Evolutionary conservation across 2,888 invertebrate genomes (phyloP).

Genomic region (Onchidella celtica): DNA sequence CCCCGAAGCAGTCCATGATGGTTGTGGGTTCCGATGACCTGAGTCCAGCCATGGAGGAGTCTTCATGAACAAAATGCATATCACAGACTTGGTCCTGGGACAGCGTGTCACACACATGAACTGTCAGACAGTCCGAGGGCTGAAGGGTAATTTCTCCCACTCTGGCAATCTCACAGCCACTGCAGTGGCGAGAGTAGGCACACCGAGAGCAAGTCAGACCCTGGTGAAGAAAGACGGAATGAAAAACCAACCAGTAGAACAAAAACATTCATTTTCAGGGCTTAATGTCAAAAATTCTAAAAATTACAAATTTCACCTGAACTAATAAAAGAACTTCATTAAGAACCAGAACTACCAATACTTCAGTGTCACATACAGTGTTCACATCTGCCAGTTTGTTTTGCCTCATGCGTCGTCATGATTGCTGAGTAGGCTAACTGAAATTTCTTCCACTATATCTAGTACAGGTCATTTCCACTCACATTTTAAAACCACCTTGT

Average conservation of each 20-base stretch:
- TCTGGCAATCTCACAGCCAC: conserved; percentile 82
- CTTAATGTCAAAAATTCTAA: too few relatives aligned
- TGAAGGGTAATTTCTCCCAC: conserved; percentile 81
- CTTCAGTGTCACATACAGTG: too few relatives aligned
- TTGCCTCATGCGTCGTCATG: too few relatives aligned
- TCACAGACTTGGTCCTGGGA: conserved; percentile 79
- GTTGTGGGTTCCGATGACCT: conserved; percentile 82
- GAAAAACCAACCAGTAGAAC: neutral
- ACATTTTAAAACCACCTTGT: too few relatives aligned
- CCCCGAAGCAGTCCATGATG: conserved; percentile 84
- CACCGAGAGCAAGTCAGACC: conserved; percentile 84
- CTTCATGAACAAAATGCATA: conserved; percentile 77
- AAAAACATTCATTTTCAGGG: too few relatives aligned
- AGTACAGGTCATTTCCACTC: too few relatives aligned
- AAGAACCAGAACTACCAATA: too few relatives aligned
- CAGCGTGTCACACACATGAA: conserved; percentile 54
- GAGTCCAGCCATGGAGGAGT: conserved; percentile 81
- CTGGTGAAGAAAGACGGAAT: conserved; percentile 73
- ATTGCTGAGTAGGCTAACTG: too few relatives aligned
- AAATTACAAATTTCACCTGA: too few relatives aligned
- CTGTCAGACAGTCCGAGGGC: conserved; percentile 83
- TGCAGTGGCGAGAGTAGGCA: conserved; percentile 83
- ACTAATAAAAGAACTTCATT: too few relatives aligned
- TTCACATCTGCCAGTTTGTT: too few relatives aligned
- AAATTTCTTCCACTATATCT: too few relatives aligned